Conservation (phyloP, 2,113 vertebrate genomes). For the Tachycineta bicolor region DNA sequence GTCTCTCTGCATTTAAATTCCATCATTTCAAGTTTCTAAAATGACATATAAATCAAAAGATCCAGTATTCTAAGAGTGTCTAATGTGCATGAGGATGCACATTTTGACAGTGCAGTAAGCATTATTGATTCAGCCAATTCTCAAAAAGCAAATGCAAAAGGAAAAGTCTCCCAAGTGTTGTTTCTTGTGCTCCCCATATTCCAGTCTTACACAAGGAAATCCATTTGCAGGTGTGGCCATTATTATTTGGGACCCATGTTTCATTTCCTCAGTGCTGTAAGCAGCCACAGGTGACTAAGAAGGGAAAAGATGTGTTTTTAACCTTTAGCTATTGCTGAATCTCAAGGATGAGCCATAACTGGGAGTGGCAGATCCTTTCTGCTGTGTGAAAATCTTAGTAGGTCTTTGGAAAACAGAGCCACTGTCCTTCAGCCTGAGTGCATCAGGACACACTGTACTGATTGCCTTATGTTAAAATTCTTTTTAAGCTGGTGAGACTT, state of each 20-base stretch:
- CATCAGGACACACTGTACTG: too few relatives aligned
- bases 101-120: background rate
- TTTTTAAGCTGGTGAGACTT: background rate
- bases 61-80: background rate
- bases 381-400: background rate
- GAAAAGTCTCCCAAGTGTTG: background rate
- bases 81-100: background rate
- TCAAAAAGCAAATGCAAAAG: background rate
- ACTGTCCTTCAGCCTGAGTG: background rate
- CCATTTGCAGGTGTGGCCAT: background rate
- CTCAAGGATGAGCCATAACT: background rate
- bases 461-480: background rate
- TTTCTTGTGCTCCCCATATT: background rate
- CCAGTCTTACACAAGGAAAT: background rate
- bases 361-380: background rate
- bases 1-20: background rate
- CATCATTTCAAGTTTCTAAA: background rate
- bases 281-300: background rate
- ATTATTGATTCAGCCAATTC: constrained; percentile 10
- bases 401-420: background rate
- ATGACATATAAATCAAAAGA: background rate
- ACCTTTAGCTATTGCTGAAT: background rate
- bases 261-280: background rate
- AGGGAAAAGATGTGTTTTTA: background rate
- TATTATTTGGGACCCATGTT: background rate